Conservation (phyloP, 35 echinoderm and acorn worm genomes). For the Patiria miniata region DNA sequence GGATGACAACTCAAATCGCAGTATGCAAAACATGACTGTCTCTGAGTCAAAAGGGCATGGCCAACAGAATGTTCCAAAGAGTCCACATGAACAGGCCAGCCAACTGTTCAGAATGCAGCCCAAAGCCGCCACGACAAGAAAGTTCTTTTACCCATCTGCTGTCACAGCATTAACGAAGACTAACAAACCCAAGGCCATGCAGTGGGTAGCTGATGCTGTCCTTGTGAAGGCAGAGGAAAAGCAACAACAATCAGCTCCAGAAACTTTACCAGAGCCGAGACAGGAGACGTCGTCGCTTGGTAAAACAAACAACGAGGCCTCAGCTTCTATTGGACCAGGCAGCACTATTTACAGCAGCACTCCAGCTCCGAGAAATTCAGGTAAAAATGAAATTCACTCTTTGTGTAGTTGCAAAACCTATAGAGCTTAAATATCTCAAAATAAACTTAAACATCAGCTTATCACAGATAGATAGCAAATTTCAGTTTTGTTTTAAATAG, state of each 20-base stretch:
- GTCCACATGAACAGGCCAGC: background rate
- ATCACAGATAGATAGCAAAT: too few relatives aligned
- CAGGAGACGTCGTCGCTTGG: background rate
- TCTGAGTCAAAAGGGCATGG: too few relatives aligned
- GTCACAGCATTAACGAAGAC: background rate
- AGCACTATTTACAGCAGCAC: slow-evolving; percentile 4
- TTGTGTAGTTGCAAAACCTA: too few relatives aligned
- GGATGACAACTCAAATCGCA: too few relatives aligned
- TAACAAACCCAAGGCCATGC: background rate
- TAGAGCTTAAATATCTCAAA: too few relatives aligned
- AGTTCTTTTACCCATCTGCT: slow-evolving; percentile 45
- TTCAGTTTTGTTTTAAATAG: too few relatives aligned
- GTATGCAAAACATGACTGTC: too few relatives aligned
- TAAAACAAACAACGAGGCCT: background rate
- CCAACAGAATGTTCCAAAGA: too few relatives aligned
- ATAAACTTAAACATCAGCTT: too few relatives aligned
- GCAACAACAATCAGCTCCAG: background rate
- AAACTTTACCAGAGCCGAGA: background rate
- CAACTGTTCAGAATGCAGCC: slow-evolving; percentile 33
- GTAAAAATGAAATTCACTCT: background rate
- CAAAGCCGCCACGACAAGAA: slow-evolving; percentile 11
- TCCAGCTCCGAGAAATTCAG: slow-evolving; percentile 6
- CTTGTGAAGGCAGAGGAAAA: slow-evolving; percentile 48
- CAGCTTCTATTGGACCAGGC: background rate
- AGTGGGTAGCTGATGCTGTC: slow-evolving; percentile 44